These are phyloP conservation scores for Scalopus aquaticus DNA, from an alignment of 2,113 vertebrate genomes.

Conservation along the genomic window DNA sequence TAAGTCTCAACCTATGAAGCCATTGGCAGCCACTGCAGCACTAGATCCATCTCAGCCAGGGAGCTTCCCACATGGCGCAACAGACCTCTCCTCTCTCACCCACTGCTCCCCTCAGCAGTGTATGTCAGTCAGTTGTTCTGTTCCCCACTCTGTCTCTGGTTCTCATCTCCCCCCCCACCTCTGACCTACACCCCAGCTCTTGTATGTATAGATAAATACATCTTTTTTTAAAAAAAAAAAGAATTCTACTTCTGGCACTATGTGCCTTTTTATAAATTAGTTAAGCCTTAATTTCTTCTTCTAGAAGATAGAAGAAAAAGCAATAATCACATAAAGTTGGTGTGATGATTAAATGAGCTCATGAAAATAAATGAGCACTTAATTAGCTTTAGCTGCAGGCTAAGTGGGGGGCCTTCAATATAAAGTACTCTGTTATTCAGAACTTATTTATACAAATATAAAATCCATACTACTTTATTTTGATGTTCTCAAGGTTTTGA, in stretches of 20 bases:
- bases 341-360: background rate
- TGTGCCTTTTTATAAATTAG: background rate
- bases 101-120: too few relatives aligned
- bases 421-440: background rate
- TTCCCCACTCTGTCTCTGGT: too few relatives aligned
- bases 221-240: too few relatives aligned
- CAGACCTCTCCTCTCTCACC: too few relatives aligned
- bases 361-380: background rate
- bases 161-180: too few relatives aligned
- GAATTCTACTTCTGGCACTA: background rate
- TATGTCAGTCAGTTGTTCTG: too few relatives aligned
- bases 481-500: background rate
- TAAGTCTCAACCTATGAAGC: too few relatives aligned
- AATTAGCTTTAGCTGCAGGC: background rate
- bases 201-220: too few relatives aligned
- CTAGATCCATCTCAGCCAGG: too few relatives aligned
- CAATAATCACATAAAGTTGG: background rate
- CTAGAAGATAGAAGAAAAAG: background rate
- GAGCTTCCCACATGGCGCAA: too few relatives aligned
- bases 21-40: too few relatives aligned
- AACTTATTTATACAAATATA: background rate
- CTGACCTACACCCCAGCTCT: too few relatives aligned
- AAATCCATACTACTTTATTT: background rate
- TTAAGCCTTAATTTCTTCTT: background rate
- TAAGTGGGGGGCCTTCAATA: background rate